A percentile compares a stretch with the other conserved stretches of the same genome.
Conservation (phyloP, 2,888 invertebrate species). For the Ophion obscuratus region DNA sequence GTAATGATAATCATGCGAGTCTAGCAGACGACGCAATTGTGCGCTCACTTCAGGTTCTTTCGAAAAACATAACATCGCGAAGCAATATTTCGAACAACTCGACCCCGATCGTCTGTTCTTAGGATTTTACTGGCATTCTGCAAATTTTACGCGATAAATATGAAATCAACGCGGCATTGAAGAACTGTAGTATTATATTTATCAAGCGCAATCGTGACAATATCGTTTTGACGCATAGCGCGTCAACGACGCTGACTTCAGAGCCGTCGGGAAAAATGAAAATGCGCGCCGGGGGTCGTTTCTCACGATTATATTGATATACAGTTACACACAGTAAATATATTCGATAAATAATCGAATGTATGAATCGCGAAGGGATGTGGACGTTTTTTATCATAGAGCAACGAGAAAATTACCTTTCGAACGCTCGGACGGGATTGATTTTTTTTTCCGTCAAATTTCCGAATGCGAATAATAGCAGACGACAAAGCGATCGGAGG, state of each 20-base stretch:
- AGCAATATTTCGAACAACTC: background rate
- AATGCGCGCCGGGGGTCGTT: background rate
- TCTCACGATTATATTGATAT: background rate
- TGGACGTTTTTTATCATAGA: background rate
- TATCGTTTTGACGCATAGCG: background rate
- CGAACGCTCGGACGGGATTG: background rate
- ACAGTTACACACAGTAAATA: background rate
- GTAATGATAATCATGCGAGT: slow-evolving; percentile 21
- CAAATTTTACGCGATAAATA: background rate
- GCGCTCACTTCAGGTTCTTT: slow-evolving; percentile 22
- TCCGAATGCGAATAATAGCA: background rate
- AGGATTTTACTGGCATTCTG: background rate
- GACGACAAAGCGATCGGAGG: slow-evolving; percentile 5
- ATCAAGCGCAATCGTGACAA: background rate
- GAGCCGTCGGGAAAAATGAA: background rate
- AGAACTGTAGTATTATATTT: background rate
- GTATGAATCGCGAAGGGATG: background rate
- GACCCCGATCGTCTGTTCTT: slow-evolving; percentile 12
- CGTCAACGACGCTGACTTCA: background rate
- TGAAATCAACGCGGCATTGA: background rate
- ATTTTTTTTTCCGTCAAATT: background rate
- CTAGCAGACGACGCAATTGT: slow-evolving; percentile 14
- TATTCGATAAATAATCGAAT: background rate
- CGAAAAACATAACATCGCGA: slow-evolving; percentile 15
- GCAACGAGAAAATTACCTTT: background rate